Evolutionary conservation across 2,888 invertebrate species (phyloP), one percentile per base, ranked within the genome.

Genomic region (Asteroscopus sphinx): DNA sequence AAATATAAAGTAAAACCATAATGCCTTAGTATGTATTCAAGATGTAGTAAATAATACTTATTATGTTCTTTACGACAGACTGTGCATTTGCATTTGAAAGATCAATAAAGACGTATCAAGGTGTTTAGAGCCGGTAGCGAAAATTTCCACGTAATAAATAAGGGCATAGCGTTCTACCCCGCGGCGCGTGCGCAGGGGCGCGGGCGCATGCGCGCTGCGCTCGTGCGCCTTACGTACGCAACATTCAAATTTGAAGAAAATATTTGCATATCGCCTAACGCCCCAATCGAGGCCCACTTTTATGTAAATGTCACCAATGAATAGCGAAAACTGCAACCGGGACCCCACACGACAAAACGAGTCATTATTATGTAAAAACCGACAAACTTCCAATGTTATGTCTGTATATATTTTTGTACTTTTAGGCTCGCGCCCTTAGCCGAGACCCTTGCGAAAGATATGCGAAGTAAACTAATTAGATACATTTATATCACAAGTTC

Each of bases 191-290:
- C 90, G 83, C 72, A 70, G 71, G 58, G 53, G 70, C 71, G 44
- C 79, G 68, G 76, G 80, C 80, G 78, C 80, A 74, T 58, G 70
- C 73, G 78, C 76, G 75, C 75, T 65, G 67, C 79, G 85, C 86
- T 80, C 85, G 83, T 79, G 81, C 80, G 62, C 73, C 74, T 74
- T 77, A 72, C 79, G 76, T 81, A 77, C 80, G 71, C 64, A 76
- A 80, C 83, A 89, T 90, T 91, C 79, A 83, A 89, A 90, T 88
- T 89, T 87, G 77, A 88, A 89, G 85, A 84, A 92, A 92, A 93
- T 93, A 93, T 93, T 94, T 94, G 93, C 93, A 94, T 94, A 94
- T 93, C 93, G 90, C 88, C 89, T 90, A 90, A 91, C 91, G 86
- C 91, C 91, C 91, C 87, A 90, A 92, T 87, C 83, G 81, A 72